These are phyloP conservation scores for Thalassarche chlororhynchos DNA, from an alignment of 2,113 vertebrate genomes.

Conservation along the genomic window DNA sequence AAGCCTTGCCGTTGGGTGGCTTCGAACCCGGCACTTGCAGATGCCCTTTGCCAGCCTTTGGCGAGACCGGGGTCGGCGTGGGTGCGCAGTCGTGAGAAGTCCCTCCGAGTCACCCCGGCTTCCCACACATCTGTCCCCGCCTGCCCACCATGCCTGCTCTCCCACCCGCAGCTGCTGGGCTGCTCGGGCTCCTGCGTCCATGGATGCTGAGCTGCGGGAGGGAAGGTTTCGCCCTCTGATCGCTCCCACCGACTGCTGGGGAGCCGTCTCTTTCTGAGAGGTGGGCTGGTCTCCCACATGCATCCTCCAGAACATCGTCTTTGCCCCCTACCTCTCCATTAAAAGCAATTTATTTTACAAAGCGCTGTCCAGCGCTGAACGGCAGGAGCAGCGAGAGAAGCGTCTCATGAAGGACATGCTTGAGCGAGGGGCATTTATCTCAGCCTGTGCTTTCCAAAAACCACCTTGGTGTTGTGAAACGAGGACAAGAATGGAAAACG, in stretches of 20 bases:
- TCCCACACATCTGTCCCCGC: background rate
- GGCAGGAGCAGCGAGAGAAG: background rate
- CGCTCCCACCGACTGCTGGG: rapidly evolving
- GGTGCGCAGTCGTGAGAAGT: rapidly evolving
- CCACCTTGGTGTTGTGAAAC: background rate
- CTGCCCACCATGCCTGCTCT: too few species aligned
- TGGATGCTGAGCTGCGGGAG: background rate
- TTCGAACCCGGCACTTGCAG: rapidly evolving
- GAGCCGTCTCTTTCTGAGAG: background rate
- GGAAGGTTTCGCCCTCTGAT: background rate
- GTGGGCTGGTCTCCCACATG: rapidly evolving
- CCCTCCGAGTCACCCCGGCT: background rate
- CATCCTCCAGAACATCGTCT: rapidly evolving
- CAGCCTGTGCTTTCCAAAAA: background rate
- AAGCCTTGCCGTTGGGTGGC: rapidly evolving
- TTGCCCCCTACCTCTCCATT: background rate
- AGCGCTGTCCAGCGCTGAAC: background rate
- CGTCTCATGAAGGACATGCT: rapidly evolving
- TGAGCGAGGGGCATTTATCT: background rate
- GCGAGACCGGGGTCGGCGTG: rapidly evolving
- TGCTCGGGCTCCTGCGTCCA: background rate
- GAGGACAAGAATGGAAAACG: rapidly evolving
- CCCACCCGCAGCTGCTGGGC: background rate
- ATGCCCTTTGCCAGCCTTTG: background rate
- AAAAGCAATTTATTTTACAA: background rate